Base-by-base conservation (phyloP, 2,113 vertebrate species). In the Sigmodon hispidus region DNA sequence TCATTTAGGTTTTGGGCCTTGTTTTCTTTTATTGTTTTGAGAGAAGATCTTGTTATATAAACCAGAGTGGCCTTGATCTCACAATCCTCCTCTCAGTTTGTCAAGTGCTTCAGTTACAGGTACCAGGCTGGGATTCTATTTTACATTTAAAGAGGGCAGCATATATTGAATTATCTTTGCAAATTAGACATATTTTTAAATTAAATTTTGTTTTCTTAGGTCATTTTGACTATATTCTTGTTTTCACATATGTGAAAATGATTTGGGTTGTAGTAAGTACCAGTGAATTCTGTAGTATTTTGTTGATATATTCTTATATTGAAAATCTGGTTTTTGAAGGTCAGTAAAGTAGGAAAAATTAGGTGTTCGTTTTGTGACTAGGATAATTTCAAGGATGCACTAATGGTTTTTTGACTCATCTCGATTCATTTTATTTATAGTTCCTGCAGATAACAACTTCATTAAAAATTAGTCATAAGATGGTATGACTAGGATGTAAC, bases 401-500 rank as follows among this genome's bases (percentile, higher is more conserved):
- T 70, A 84, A 97, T 87, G n/a, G n/a, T 34, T 79, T 67, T 83
- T 89, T 63, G 76, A 93, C 43, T 95, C 87, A 91, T 91, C 92
- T 57, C 67, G 40, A 50, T 92, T 94, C 13, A 79, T 94, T 92
- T 92, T 96, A 84, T 93, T 93, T 94, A 50, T 96, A 87, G 73
- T 96, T 92, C 72, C 40, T 96, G 87, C 36, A 92, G n/a, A 59
- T 40, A 67, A 88, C 26, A 80, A 48, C 63, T 92, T 95, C 75
- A 81, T 88, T 57, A 52, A 92, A 88, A 95, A 55, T 95, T 94
- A 92, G 72, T 95, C 85, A 94, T 90, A 88, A 95, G 80, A 90
- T 87, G 29, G 34, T 94, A 77, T 77, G 52, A 94, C 63, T 87
- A 81, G 34, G n/a, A 95, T 89, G 79, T 94, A 95, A 86, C 24